Evolutionary conservation across 2,797 vertebrate genomes (phyloP), one percentile per base, ranked within the genome.

Genomic region (Gouania willdenowi): DNA sequence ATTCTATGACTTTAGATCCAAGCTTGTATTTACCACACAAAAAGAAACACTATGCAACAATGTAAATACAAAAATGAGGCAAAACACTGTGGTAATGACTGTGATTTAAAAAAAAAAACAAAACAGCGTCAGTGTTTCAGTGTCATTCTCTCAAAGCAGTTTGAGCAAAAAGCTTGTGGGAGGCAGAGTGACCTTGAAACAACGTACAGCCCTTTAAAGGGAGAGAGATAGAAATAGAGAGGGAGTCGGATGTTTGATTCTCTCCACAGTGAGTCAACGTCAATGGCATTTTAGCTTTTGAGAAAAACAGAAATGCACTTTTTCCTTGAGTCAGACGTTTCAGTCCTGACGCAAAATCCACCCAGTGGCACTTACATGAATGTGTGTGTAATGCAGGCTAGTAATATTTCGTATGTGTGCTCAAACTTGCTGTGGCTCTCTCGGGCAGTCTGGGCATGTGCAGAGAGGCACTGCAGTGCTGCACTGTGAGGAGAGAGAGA

Each of bases 381-480:
- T 7, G 25, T 48, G 48, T 44, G 42, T 14, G 47, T 32, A 60
- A 71, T 66, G 44, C 51, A 58, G 76, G 15, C 53, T 75, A 63
- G 50, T 75, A 43, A 65, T 57, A 41, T 77, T 73, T 78, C 66
- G 34, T n/a, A n/a, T 26, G 51, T 41, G 47, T 55, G 71, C 65
- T 69, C 61, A 48, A 78, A 82, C 59, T 79, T 75, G 71, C 71
- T 48, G 71, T 80, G 70, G 53, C 63, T 65, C 61, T 64, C 56
- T 55, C 39, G 13, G 52, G 62, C 66, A 50, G 54, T 78, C 71
- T 85, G 84, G 76, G 77, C 82, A 85, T 83, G 83, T 84, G 86
- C 77, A 81, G 79, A 75, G 57, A 50, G 9, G 45, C 78, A 85
- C 81, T 81, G 86, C 83, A 75, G 75, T 80, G 76, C 74, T 71